Conservation (phyloP, 1,140 invertebrate species). For the Scaptomyza pallida region DNA sequence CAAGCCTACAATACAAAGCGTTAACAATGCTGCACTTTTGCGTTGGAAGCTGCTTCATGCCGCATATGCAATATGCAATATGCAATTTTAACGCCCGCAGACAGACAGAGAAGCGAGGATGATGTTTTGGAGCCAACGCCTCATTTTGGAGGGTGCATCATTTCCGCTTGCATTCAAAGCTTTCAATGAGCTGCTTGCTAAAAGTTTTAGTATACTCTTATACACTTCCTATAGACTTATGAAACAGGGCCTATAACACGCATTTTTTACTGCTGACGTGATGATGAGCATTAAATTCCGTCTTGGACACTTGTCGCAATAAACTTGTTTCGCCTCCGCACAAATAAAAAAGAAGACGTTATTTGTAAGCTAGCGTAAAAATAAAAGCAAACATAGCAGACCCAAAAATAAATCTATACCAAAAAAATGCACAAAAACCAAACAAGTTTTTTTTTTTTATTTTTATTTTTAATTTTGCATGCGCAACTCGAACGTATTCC, state of each 20-base stretch:
- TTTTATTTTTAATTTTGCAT: slow-evolving; percentile 15
- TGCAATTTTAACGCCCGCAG: neutral
- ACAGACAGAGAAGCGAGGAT: neutral
- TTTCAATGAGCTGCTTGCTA: neutral
- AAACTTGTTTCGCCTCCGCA: slow-evolving; percentile 67
- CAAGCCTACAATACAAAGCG: neutral
- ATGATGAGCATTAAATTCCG: slow-evolving; percentile 19
- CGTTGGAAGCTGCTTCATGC: slow-evolving; percentile 2
- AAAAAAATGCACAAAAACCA: slow-evolving; percentile 24
- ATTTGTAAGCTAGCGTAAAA: slow-evolving; percentile 19
- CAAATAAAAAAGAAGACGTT: slow-evolving; percentile 10
- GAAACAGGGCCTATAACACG: slow-evolving; percentile 16
- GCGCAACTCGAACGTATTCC: slow-evolving; percentile 3
- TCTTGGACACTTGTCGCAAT: slow-evolving; percentile 59
- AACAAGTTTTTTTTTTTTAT: slow-evolving; percentile 34
- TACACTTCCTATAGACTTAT: no score
- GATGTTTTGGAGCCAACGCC: slow-evolving; percentile 33
- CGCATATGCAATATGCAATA: slow-evolving; percentile 30
- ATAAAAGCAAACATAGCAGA: slow-evolving; percentile 15
- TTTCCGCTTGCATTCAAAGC: slow-evolving; percentile 49
- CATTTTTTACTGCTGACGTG: slow-evolving; percentile 57
- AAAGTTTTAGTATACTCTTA: no score
- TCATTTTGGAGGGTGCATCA: slow-evolving; percentile 28
- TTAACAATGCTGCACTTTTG: slow-evolving; percentile 22
- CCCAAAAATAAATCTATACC: slow-evolving; percentile 31